Conservation (phyloP, 2,888 invertebrate genomes). For the Lithophane socia region DNA sequence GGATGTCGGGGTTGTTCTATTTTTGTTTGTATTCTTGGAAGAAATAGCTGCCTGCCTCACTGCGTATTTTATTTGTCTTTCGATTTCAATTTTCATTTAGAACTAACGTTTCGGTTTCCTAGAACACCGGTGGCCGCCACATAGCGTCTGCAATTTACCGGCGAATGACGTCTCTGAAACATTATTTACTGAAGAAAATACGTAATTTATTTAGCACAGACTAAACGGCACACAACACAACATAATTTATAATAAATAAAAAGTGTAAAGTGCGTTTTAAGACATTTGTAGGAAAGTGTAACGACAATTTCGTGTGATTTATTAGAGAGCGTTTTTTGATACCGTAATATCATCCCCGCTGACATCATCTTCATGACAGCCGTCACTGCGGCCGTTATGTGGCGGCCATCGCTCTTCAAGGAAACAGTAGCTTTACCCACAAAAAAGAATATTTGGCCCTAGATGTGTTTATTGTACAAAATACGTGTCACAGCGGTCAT, state of each 20-base stretch:
- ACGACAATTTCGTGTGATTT: not conserved
- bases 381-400: too few species aligned
- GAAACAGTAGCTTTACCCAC: not conserved
- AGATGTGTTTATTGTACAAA: not conserved
- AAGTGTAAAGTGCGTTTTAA: too few species aligned
- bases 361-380: not conserved
- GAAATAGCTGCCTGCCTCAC: not conserved
- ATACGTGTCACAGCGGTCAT: not conserved
- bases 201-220: too few species aligned
- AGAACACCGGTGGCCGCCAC: not conserved
- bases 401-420: not conserved
- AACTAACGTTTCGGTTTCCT: not conserved
- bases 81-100: not conserved
- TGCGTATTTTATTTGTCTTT: not conserved
- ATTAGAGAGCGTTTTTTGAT: not conserved
- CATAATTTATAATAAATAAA: too few species aligned
- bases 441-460: not conserved
- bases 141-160: not conserved
- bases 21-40: not conserved
- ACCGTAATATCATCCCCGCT: not conserved
- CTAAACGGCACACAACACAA: too few species aligned
- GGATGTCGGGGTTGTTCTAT: conserved; percentile 21
- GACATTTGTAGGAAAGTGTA: too few species aligned
- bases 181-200: not conserved
- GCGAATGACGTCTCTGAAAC: not conserved